phyloP scores from a whole-genome alignment of 2,888 invertebrate genomes.

The Mycalesis mineus region DNA sequence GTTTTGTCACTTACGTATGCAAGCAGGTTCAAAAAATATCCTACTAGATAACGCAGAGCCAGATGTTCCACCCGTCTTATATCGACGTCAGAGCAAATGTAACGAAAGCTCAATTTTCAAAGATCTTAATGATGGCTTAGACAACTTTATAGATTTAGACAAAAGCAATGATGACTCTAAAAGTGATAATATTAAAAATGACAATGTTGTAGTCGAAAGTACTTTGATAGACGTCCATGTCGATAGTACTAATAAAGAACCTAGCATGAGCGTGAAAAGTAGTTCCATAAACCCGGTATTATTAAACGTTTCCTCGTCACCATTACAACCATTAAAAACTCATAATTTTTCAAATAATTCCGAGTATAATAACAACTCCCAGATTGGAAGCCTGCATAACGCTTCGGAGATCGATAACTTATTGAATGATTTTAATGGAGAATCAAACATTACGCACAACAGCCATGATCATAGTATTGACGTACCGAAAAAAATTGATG shows the following conservation, averaged over 20 bases:
- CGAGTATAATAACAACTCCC: constrained; percentile 67
- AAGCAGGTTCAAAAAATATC: constrained; percentile 88
- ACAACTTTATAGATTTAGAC: constrained; percentile 59
- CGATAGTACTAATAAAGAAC: constrained; percentile 63
- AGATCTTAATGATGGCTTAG: constrained; percentile 63
- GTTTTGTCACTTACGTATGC: constrained; percentile 86
- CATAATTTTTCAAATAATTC: constrained; percentile 66
- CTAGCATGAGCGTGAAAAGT: constrained; percentile 45
- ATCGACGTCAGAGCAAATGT: constrained; percentile 79
- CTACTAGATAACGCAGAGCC: constrained; percentile 87
- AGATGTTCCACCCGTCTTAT: constrained; percentile 84
- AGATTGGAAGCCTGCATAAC: constrained; percentile 56
- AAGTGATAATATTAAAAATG: constrained; percentile 46
- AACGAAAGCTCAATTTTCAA: constrained; percentile 68
- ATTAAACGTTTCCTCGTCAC: constrained; percentile 69
- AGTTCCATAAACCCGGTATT: constrained; percentile 63
- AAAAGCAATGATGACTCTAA: constrained; percentile 49
- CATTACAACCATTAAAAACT: constrained; percentile 69
- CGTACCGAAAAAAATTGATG: constrained; percentile 39
- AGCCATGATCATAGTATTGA: constrained; percentile 44
- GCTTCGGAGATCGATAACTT: constrained; percentile 60
- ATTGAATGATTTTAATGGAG: constrained; percentile 57
- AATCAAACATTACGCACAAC: constrained; percentile 46
- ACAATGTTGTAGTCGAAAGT: constrained; percentile 63
- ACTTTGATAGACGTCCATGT: constrained; percentile 70